Conservation (phyloP, 2,113 vertebrate genomes). For the Cisticola juncidis region DNA sequence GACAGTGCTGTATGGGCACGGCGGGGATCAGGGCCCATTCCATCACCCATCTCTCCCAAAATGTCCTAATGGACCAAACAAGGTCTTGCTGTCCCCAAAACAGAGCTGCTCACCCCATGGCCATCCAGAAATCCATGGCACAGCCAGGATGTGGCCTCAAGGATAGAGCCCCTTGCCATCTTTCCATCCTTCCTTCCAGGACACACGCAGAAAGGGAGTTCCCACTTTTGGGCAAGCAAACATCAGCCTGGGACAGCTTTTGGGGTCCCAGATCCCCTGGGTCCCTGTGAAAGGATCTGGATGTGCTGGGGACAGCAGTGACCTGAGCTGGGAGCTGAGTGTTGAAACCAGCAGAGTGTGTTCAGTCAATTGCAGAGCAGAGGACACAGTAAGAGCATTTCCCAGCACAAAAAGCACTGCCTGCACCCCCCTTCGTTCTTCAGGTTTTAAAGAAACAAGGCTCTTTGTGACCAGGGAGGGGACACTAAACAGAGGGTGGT, state of each 20-base stretch:
- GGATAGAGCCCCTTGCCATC: background rate
- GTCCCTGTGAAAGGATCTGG: background rate
- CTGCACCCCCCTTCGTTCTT: background rate
- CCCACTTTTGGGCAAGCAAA: background rate
- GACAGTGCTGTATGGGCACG: accelerated
- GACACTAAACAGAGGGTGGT: background rate
- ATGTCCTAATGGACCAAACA: background rate
- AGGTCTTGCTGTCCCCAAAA: background rate
- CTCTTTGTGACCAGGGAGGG: background rate
- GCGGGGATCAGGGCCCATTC: accelerated
- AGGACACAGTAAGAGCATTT: background rate
- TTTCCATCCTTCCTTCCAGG: background rate
- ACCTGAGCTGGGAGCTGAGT: background rate
- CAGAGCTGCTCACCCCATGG: accelerated
- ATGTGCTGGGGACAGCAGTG: accelerated
- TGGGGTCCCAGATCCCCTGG: background rate
- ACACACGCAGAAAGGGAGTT: background rate
- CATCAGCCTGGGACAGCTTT: background rate
- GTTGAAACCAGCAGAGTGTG: accelerated
- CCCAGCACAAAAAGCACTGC: background rate
- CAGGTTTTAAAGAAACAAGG: background rate
- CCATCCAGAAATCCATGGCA: background rate
- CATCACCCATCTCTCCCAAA: background rate
- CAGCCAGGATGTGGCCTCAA: accelerated
- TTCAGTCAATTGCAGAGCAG: background rate